Conservation (phyloP, 2,113 vertebrate genomes). For the Sebastes fasciatus region DNA sequence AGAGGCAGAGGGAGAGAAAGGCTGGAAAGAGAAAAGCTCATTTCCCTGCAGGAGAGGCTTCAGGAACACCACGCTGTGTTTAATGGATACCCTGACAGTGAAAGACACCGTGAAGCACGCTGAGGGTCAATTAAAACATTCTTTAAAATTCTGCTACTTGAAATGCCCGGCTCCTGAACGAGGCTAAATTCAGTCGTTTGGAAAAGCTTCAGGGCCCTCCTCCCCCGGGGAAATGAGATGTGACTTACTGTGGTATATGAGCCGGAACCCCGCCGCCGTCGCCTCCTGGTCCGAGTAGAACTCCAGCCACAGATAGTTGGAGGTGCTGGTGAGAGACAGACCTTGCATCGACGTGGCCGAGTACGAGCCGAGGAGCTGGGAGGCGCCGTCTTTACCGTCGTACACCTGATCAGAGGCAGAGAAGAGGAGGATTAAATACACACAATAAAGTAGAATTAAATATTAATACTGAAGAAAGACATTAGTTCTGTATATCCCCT, state of each 20-base stretch:
- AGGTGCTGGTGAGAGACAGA: conserved; percentile 92
- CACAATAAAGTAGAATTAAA: conserved; percentile 40
- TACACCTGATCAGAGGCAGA: conserved; percentile 87
- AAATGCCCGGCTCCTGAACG: conserved; percentile 55
- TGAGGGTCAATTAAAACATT: conserved; percentile 74
- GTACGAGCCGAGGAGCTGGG: conserved; percentile 90
- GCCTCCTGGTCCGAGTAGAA: conserved; percentile 93
- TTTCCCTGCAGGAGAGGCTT: conserved; percentile 52
- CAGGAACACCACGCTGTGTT: conserved; percentile 64
- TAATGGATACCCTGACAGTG: conserved; percentile 66
- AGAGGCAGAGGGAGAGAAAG: conserved; percentile 17
- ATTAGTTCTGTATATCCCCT: conserved; percentile 25
- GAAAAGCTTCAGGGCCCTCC: conserved; percentile 52
- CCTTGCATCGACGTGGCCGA: conserved; percentile 90
- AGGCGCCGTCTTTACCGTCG: conserved; percentile 92
- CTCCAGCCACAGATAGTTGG: conserved; percentile 96
- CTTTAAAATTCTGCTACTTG: conserved; percentile 67
- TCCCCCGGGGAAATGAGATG: conserved; percentile 49
- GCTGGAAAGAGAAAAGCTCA: conserved; percentile 8
- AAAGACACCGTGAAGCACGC: conserved; percentile 57
- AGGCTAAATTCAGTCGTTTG: conserved; percentile 64
- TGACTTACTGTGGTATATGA: conserved; percentile 94
- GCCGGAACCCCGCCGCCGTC: conserved; percentile 93
- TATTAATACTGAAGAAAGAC: conserved; percentile 34
- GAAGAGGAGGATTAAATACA: not conserved